A percentile compares a stretch with the other conserved stretches of the same genome.
These are phyloP conservation scores for Balaenoptera acutorostrata DNA, from an alignment of 2,113 vertebrate species.

Conservation along the genomic window DNA sequence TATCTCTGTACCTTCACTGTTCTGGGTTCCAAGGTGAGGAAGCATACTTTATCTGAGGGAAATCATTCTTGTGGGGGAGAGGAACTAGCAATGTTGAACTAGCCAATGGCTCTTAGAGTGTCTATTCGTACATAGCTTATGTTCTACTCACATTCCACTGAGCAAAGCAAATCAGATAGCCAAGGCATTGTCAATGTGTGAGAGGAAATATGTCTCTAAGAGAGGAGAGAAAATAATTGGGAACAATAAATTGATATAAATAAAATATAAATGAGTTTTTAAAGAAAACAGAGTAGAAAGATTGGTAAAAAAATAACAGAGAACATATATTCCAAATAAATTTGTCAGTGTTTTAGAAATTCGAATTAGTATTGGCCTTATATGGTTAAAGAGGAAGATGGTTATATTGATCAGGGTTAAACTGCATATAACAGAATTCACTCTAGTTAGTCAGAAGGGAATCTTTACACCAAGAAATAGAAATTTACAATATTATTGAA, in stretches of 20 bases:
- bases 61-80: not conserved
- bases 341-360: not conserved
- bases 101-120: not conserved
- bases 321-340: not conserved
- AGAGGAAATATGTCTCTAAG: not conserved
- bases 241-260: not conserved
- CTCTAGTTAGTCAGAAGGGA: not conserved
- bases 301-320: not conserved
- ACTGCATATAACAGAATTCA: not conserved
- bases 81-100: not conserved
- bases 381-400: not conserved
- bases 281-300: not conserved
- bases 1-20: not conserved
- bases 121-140: not conserved
- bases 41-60: not conserved
- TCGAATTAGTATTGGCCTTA: not conserved
- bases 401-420: not conserved
- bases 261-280: not conserved
- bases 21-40: not conserved
- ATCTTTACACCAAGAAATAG: not conserved
- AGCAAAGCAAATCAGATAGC: not conserved
- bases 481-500: not conserved
- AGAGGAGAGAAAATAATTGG: not conserved
- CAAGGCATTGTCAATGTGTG: not conserved
- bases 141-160: not conserved